phyloP scores from a whole-genome alignment of 1,140 invertebrate species.

The Arion vulgaris region DNA sequence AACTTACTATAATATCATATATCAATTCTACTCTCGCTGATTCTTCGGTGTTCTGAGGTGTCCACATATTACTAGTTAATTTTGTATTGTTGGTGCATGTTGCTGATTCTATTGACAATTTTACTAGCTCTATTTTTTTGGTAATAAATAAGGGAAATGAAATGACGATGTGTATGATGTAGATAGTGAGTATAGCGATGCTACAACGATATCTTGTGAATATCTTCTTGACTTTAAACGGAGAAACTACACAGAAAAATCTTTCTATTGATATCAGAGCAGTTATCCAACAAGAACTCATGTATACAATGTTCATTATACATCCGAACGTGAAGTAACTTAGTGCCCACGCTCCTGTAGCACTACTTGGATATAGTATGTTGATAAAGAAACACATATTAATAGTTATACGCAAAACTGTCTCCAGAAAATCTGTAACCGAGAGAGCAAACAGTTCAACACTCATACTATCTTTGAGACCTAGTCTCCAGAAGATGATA shows the following conservation, averaged over 20 bases:
- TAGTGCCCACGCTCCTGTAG: neutral
- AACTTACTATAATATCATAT: neutral
- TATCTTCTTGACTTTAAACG: neutral
- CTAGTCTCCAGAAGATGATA: neutral
- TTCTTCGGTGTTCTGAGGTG: neutral
- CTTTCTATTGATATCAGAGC: neutral
- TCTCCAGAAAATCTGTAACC: neutral
- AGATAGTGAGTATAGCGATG: neutral
- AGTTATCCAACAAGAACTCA: neutral
- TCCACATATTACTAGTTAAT: neutral
- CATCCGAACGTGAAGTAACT: neutral
- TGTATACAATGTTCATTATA: neutral
- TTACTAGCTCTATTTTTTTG: neutral
- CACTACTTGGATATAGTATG: neutral
- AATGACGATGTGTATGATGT: neutral
- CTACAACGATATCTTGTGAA: neutral
- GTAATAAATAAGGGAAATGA: neutral
- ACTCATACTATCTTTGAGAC: conserved; percentile 1
- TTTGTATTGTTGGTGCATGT: too few species aligned
- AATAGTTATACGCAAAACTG: neutral
- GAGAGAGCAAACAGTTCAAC: conserved; percentile 1
- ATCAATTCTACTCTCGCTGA: neutral
- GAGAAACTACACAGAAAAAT: conserved; percentile 1
- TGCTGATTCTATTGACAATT: too few species aligned
- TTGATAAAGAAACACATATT: neutral